Conservation (phyloP, 2,888 invertebrate species). For the Dryobotodes eremita region DNA sequence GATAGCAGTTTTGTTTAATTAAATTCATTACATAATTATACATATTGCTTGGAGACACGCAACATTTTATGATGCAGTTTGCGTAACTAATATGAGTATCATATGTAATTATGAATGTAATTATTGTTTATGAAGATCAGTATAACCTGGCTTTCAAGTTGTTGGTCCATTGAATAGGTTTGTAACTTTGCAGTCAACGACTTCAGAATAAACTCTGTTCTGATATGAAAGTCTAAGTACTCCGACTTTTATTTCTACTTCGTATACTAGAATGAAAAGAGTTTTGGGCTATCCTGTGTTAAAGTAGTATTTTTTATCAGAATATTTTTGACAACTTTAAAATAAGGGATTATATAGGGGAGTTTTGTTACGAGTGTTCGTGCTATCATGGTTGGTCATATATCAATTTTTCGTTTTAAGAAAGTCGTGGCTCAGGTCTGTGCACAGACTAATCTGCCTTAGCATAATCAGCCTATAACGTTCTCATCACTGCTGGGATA, state of each 20-base stretch:
- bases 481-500: background rate
- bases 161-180: conserved; percentile 2
- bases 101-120: conserved; percentile 44
- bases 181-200: background rate
- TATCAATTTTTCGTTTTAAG: too few relatives aligned
- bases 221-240: background rate
- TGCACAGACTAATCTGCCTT: background rate
- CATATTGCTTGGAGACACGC: conserved; percentile 49
- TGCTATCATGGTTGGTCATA: background rate
- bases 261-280: background rate
- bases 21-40: conserved; percentile 60
- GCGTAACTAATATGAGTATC: conserved; percentile 42
- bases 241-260: background rate
- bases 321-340: background rate
- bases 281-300: background rate
- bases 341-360: too few relatives aligned
- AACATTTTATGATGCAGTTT: conserved; percentile 45
- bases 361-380: background rate
- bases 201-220: background rate
- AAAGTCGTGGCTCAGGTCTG: background rate
- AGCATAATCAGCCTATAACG: background rate
- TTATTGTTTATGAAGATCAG: conserved; percentile 43
- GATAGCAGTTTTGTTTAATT: conserved; percentile 60
- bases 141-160: conserved; percentile 1
- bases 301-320: background rate